A percentile compares a stretch with the other conserved stretches of the same genome.
These are phyloP conservation scores for Tiphia femorata DNA, from an alignment of 2,888 invertebrate genomes.

Conservation along the genomic window DNA sequence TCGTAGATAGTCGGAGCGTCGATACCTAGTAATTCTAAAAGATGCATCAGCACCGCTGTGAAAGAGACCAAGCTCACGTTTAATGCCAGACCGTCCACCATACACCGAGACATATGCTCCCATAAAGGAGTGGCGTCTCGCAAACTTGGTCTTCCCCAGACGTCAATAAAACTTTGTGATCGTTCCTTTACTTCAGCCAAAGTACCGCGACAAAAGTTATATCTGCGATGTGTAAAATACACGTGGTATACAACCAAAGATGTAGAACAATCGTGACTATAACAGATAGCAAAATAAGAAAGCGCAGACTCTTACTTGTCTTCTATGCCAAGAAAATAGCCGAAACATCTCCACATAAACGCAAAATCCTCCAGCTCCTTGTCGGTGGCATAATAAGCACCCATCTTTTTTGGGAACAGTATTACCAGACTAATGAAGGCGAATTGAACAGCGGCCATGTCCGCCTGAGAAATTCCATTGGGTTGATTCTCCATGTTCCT, in stretches of 20 bases:
- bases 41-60: too few relatives aligned
- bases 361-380: slow-evolving; percentile 71
- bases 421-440: slow-evolving; percentile 70
- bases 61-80: too few relatives aligned
- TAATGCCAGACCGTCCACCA: slow-evolving; percentile 63
- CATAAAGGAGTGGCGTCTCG: slow-evolving; percentile 58
- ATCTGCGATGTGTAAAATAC: too few relatives aligned
- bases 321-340: slow-evolving; percentile 70
- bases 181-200: slow-evolving; percentile 58
- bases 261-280: not conserved
- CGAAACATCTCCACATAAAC: slow-evolving; percentile 72
- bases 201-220: slow-evolving; percentile 66
- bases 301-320: slow-evolving; percentile 50
- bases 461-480: slow-evolving; percentile 69
- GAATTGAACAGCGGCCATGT: slow-evolving; percentile 72
- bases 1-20: too few relatives aligned
- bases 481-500: not conserved
- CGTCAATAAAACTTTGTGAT: slow-evolving; percentile 50
- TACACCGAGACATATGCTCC: slow-evolving; percentile 67
- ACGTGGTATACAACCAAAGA: not conserved
- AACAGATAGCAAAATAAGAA: not conserved
- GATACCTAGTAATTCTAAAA: too few relatives aligned
- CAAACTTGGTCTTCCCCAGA: slow-evolving; percentile 62
- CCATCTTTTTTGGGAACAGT: slow-evolving; percentile 68
- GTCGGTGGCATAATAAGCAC: slow-evolving; percentile 59